Evolutionary conservation across 2,113 vertebrate species (phyloP).

Genomic region (Camelus bactrianus): DNA sequence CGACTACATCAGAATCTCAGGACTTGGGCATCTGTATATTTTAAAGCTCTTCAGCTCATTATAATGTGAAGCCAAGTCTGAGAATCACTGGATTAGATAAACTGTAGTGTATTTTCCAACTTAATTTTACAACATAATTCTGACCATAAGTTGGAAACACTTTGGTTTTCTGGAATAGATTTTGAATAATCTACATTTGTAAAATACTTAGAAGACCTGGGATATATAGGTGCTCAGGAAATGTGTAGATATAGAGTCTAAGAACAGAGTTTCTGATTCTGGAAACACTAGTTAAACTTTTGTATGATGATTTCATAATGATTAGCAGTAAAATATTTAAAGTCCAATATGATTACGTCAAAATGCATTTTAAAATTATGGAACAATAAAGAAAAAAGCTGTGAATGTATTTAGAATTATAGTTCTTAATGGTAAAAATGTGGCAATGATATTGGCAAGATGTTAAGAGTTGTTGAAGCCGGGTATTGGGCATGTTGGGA

Average conservation of each 20-base stretch:
- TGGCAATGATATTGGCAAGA: background rate
- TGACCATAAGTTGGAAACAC: background rate
- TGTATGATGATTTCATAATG: constrained; percentile 50
- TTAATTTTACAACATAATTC: constrained; percentile 6
- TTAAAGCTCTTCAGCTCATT: background rate
- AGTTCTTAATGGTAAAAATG: constrained; percentile 38
- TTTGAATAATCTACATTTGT: constrained; percentile 32
- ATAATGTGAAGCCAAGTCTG: background rate
- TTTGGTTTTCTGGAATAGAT: constrained; percentile 29
- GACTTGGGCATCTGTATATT: background rate
- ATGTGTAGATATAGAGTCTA: background rate
- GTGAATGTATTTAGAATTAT: constrained; percentile 30
- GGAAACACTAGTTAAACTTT: background rate
- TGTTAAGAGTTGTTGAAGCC: constrained; percentile 49
- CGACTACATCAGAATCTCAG: background rate
- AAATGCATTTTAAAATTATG: constrained; percentile 36
- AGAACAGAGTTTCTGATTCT: constrained; percentile 47
- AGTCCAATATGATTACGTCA: constrained; percentile 13
- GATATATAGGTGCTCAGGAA: background rate
- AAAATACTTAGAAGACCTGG: background rate
- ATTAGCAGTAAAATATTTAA: background rate
- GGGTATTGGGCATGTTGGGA: background rate
- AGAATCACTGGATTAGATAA: background rate
- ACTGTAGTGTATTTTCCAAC: background rate
- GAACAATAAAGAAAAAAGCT: constrained; percentile 32